A percentile compares a stretch with the other conserved stretches of the same genome.
phyloP scores from a whole-genome alignment of 1,140 invertebrate species.

The Macrobrachium nipponense region DNA sequence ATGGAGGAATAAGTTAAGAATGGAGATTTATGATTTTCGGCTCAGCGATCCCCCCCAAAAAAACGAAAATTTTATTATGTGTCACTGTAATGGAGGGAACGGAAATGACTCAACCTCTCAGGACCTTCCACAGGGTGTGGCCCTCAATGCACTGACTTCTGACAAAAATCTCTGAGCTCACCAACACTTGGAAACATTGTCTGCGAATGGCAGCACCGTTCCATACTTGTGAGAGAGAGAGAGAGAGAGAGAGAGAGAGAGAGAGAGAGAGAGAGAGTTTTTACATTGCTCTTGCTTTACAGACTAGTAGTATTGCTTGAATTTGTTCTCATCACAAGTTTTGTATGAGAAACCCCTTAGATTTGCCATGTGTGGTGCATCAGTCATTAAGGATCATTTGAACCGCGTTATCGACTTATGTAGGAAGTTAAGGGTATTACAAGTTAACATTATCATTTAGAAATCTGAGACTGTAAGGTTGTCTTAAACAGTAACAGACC shows the following conservation, averaged over 20 bases:
- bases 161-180: background rate
- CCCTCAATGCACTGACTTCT: no score
- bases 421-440: background rate
- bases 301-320: background rate
- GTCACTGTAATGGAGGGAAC: no score
- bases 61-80: no score
- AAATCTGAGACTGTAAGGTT: conserved; percentile 4
- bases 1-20: no score
- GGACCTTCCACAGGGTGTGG: no score
- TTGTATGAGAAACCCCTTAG: background rate
- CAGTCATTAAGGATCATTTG: no score
- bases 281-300: background rate
- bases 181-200: background rate
- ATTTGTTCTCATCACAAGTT: background rate
- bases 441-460: background rate
- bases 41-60: no score
- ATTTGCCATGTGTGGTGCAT: background rate
- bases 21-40: no score
- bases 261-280: conserved; percentile 16
- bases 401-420: no score
- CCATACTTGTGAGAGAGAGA: conserved; percentile 4
- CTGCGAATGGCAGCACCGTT: no score
- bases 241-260: conserved; percentile 32
- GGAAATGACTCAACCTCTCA: no score
- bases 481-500: no score